Conservation (phyloP, 2,113 vertebrate species). For the Neotoma lepida region DNA sequence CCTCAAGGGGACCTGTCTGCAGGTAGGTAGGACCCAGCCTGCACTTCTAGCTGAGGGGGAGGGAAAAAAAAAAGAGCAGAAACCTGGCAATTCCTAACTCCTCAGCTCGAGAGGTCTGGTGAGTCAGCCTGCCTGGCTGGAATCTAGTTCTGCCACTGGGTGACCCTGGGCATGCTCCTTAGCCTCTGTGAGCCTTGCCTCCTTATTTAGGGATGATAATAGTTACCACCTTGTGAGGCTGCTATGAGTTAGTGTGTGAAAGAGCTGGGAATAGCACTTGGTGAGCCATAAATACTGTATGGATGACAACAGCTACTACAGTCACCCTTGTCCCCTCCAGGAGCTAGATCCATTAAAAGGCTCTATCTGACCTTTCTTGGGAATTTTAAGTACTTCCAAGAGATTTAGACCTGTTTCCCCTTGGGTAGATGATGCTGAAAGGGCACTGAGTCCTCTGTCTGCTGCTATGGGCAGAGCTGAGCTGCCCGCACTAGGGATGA, state of each 20-base stretch:
- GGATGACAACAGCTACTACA: background rate
- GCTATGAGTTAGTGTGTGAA: background rate
- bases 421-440: background rate
- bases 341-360: slow-evolving; percentile 10
- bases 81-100: background rate
- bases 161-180: background rate
- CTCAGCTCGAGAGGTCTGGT: background rate
- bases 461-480: background rate
- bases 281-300: background rate
- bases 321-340: background rate
- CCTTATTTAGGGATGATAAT: background rate
- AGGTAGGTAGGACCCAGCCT: background rate
- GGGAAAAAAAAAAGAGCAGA: background rate
- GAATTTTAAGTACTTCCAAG: slow-evolving; percentile 52
- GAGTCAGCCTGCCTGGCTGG: background rate
- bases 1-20: background rate
- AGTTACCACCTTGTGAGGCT: background rate
- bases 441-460: background rate
- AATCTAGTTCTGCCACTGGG: background rate
- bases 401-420: slow-evolving; percentile 40
- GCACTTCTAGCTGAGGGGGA: background rate
- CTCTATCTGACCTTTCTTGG: slow-evolving; percentile 52
- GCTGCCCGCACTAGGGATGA: background rate
- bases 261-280: background rate
- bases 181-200: slow-evolving; percentile 19